Conservation (phyloP, 2,113 vertebrate species). For the Tinamus guttatus region DNA sequence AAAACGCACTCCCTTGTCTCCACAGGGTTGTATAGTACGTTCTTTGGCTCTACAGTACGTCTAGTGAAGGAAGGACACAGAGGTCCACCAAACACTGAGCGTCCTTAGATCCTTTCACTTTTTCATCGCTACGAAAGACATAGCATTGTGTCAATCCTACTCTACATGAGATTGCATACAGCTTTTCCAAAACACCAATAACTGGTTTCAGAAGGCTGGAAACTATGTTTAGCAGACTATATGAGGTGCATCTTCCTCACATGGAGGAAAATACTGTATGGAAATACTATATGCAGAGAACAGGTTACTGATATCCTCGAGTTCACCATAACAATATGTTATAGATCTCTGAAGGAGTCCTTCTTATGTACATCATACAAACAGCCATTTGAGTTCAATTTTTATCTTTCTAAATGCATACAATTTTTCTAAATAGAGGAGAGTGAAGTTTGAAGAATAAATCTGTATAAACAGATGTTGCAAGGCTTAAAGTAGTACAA, state of each 20-base stretch:
- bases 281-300: background rate
- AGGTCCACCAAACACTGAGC: background rate
- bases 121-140: background rate
- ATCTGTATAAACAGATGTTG: background rate
- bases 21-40: background rate
- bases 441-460: background rate
- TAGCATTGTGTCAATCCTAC: background rate
- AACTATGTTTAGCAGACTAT: rapidly evolving
- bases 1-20: background rate
- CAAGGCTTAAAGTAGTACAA: background rate
- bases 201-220: background rate
- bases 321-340: background rate
- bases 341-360: background rate
- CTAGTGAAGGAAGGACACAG: background rate
- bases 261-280: background rate
- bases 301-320: background rate
- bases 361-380: background rate
- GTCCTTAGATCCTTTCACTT: background rate
- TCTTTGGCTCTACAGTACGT: background rate
- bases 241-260: background rate
- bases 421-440: background rate
- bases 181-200: background rate
- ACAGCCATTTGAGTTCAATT: background rate
- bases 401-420: background rate
- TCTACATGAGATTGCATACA: background rate